Evolutionary conservation across 2,113 vertebrate genomes (phyloP), one percentile per base, ranked within the genome.

Genomic region (Cromileptes altivelis): DNA sequence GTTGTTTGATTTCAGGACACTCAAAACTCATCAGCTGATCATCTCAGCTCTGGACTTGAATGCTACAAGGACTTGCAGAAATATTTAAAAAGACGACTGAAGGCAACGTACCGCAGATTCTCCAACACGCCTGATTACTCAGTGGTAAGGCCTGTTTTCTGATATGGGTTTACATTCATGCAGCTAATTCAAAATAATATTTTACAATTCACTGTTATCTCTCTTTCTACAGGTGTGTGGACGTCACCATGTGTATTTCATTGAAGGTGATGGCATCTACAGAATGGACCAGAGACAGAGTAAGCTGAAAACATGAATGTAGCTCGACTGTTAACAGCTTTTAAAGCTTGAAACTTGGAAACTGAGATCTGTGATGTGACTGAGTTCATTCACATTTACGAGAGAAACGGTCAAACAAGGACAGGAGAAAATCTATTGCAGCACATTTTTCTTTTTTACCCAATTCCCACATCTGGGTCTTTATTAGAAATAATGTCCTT

Each of bases 241-340:
- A 81, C 95, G 88, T 50, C 91, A 95, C 23, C 96, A 97, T 85
- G 88, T 96, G 45, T 99, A 99, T 90, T 97, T 96, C 83, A 93
- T 96, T 90, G 96, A 98, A 81, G 92, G 93, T 15, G 95, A 96
- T 79, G 95, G 95, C 74, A 92, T 99, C 92, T 97, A 96, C 93
- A 93, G 94, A 85, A 77, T 82, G 55, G 80, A 90, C 65, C 84
- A 63, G 42, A 90, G 63, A 88, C 87, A 94, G 74, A 94, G 98
- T 98, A 96, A 93, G 85, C 6, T 63, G 30, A 37, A 23, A 63
- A 37, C 25, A 42, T 67, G 15, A 45, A 4, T 13, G 14, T 45
- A 27, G 7, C 18, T 25, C 53, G 2, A 50, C 15, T 30, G 11
- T 2, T 21, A 64, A 25, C 52, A 53, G 27, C 53, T 57, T 17